phyloP scores from a whole-genome alignment of 2,113 vertebrate genomes.

The Salvelinus fontinalis region DNA sequence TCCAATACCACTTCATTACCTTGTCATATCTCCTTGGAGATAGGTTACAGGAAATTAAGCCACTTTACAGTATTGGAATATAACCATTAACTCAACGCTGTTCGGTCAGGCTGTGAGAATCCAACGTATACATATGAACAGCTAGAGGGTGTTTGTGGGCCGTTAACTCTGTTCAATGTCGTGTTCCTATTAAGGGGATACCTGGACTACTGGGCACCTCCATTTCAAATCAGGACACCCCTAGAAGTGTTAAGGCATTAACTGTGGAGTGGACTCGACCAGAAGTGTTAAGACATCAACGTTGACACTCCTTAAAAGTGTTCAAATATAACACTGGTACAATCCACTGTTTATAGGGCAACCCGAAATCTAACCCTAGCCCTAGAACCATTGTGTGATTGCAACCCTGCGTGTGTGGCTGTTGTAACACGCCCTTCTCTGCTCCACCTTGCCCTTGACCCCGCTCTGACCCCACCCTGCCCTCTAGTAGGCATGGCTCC shows the following conservation, averaged over 20 bases:
- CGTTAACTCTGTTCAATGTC: no score
- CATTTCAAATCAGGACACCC: not conserved
- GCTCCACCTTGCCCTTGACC: not conserved
- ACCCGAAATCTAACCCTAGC: no score
- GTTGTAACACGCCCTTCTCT: slow-evolving; percentile 51
- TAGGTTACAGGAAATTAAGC: slow-evolving; percentile 32
- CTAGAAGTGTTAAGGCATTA: no score
- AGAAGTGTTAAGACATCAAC: no score
- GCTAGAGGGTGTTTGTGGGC: not conserved
- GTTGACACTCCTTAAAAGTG: not conserved
- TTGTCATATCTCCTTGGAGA: not conserved
- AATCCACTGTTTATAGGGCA: no score
- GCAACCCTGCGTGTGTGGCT: slow-evolving; percentile 21
- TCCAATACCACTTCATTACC: slow-evolving; percentile 17
- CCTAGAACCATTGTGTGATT: not conserved
- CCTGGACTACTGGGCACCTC: not conserved
- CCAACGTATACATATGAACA: not conserved
- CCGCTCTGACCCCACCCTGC: slow-evolving; percentile 74
- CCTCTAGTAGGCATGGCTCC: slow-evolving; percentile 76
- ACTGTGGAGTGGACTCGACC: no score
- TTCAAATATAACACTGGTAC: not conserved
- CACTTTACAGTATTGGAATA: slow-evolving; percentile 46
- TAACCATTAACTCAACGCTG: slow-evolving; percentile 33
- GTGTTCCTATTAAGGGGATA: not conserved
- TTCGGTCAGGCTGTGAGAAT: slow-evolving; percentile 54